These are phyloP conservation scores for Glomeris marginata DNA, from an alignment of 2,888 invertebrate species.

Conservation along the genomic window DNA sequence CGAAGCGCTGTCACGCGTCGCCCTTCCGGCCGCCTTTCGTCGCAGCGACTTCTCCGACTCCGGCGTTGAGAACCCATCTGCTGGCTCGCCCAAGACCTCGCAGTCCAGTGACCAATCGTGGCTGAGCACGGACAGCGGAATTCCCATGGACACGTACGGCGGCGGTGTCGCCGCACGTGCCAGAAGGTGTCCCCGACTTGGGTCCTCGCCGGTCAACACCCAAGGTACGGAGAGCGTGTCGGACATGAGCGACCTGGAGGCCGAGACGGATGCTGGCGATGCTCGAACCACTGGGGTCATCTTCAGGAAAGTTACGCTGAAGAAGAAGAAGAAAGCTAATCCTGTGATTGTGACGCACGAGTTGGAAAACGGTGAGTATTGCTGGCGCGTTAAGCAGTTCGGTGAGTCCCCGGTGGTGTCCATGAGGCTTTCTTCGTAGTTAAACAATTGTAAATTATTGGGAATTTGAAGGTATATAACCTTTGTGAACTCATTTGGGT, in stretches of 20 bases:
- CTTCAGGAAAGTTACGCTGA: slow-evolving; percentile 47
- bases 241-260: slow-evolving; percentile 11
- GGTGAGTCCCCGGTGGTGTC: too few relatives aligned
- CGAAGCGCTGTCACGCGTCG: slow-evolving; percentile 14
- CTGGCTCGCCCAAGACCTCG: slow-evolving; percentile 13
- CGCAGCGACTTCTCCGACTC: slow-evolving; percentile 12
- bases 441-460: too few relatives aligned
- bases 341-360: too few relatives aligned
- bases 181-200: neutral
- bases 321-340: slow-evolving; percentile 32
- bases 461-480: too few relatives aligned
- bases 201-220: slow-evolving; percentile 11
- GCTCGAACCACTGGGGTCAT: slow-evolving; percentile 36
- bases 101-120: slow-evolving; percentile 15
- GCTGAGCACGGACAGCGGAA: slow-evolving; percentile 11
- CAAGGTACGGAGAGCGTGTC: slow-evolving; percentile 12
- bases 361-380: neutral
- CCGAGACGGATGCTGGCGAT: too few relatives aligned
- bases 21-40: neutral
- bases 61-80: slow-evolving; percentile 7
- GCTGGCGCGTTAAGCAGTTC: too few relatives aligned
- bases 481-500: too few relatives aligned
- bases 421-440: too few relatives aligned
- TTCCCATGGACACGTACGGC: slow-evolving; percentile 1
- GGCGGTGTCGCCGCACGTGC: too few relatives aligned